phyloP scores from a whole-genome alignment of 2,113 vertebrate genomes.

The Sylvilagus bachmani region DNA sequence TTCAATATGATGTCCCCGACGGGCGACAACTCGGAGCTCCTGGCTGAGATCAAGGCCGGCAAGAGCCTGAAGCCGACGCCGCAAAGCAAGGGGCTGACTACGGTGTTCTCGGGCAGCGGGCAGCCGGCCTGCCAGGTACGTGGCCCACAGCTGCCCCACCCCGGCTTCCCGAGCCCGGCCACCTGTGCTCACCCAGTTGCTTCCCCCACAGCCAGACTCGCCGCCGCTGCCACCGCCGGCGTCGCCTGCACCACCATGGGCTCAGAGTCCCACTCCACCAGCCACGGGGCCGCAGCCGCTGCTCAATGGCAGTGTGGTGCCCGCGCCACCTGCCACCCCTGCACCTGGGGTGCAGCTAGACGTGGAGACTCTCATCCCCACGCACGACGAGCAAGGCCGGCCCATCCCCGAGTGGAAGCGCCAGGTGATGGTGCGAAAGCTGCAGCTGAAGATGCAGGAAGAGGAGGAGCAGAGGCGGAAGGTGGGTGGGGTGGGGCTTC shows the following conservation, averaged over 20 bases:
- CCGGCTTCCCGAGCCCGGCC: neutral
- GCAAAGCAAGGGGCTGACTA: conserved; percentile 97
- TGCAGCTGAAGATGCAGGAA: conserved; percentile 97
- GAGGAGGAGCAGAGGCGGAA: conserved; percentile 96
- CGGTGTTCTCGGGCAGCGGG: conserved; percentile 94
- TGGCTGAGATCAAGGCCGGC: conserved; percentile 99
- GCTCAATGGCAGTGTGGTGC: conserved; percentile 91
- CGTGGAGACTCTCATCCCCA: conserved; percentile 93
- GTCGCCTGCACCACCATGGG: conserved; percentile 70
- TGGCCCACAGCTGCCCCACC: neutral
- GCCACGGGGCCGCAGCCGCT: conserved; percentile 88
- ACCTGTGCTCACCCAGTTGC: neutral
- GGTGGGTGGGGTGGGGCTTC: conserved; percentile 85
- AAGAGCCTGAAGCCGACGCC: conserved; percentile 97
- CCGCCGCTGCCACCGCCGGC: conserved; percentile 58
- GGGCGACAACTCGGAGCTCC: conserved; percentile 97
- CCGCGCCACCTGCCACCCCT: conserved; percentile 68
- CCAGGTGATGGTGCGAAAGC: conserved; percentile 97
- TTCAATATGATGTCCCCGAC: conserved; percentile 99
- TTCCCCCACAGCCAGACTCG: conserved; percentile 55
- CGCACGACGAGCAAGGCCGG: conserved; percentile 94
- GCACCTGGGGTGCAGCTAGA: conserved; percentile 88
- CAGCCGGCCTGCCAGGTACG: conserved; percentile 81
- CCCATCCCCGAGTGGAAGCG: conserved; percentile 97
- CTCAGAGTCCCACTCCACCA: conserved; percentile 87